Percentiles rank a stretch among this genome's conserved stretches.
These are phyloP conservation scores for Cyclura pinguis DNA, from an alignment of 2,797 vertebrate species.

Conservation along the genomic window DNA sequence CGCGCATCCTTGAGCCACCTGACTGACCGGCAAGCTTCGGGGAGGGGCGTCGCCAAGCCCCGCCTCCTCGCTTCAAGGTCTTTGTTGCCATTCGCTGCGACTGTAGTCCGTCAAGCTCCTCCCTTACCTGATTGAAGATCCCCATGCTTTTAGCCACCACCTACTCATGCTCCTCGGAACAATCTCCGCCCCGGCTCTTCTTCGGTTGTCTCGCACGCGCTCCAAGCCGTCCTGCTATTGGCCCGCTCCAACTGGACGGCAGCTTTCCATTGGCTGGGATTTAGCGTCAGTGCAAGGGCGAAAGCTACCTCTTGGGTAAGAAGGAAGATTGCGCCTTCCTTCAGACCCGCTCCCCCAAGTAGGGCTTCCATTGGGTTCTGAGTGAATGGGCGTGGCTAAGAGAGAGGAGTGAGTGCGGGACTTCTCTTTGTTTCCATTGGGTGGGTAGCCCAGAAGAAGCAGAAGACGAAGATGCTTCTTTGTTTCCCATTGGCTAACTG, in stretches of 20 bases:
- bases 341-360: fast-evolving
- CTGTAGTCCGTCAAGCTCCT: conserved; percentile 46
- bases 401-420: too few species aligned
- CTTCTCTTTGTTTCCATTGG: background rate
- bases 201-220: background rate
- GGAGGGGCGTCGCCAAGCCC: background rate
- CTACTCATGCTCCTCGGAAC: background rate
- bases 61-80: background rate
- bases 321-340: too few species aligned
- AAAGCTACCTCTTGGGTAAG: background rate
- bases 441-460: background rate
- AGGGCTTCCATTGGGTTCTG: background rate
- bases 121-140: conserved; percentile 54
- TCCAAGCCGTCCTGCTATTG: background rate
- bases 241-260: background rate
- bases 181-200: background rate
- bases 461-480: background rate
- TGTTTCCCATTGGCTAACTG: background rate
- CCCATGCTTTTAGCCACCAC: conserved; percentile 39
- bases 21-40: conserved; percentile 57
- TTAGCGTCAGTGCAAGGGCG: background rate
- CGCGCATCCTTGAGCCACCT: conserved; percentile 67
- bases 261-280: conserved; percentile 34
- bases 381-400: background rate
- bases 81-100: background rate